A percentile compares a stretch with the other conserved stretches of the same genome.
phyloP scores from a whole-genome alignment of 2,888 invertebrate species.

The Perdita meconis region DNA sequence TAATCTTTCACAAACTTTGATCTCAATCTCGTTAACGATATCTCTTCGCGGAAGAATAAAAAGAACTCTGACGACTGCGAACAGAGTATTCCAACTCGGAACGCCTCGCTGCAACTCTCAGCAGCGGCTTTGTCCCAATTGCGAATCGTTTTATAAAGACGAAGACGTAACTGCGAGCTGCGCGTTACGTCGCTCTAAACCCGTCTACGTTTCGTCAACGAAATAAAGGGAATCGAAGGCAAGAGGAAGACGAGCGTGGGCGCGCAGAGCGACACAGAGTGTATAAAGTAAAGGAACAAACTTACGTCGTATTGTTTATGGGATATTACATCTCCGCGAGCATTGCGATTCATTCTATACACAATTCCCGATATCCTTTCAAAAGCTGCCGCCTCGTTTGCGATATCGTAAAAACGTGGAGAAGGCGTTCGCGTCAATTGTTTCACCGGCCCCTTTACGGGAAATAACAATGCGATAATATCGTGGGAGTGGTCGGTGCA shows the following conservation, averaged over 20 bases:
- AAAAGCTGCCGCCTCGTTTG: background rate
- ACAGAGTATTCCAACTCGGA: background rate
- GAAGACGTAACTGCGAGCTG: too few relatives aligned
- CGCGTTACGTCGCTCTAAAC: too few relatives aligned
- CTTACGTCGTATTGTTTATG: too few relatives aligned
- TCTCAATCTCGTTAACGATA: conserved; percentile 8
- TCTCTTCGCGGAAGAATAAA: background rate
- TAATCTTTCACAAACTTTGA: conserved; percentile 21
- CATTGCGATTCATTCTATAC: background rate
- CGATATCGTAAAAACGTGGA: background rate
- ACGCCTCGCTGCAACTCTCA: too few relatives aligned
- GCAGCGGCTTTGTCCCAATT: too few relatives aligned
- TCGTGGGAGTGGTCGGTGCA: conserved; percentile 38
- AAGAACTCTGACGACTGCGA: background rate
- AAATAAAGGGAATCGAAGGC: too few relatives aligned
- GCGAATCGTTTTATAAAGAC: too few relatives aligned
- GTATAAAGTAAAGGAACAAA: background rate
- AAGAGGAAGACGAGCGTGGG: too few relatives aligned
- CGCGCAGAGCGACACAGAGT: too few relatives aligned
- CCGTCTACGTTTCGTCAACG: too few relatives aligned
- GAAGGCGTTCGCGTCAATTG: conserved; percentile 17
- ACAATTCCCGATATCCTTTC: conserved; percentile 1
- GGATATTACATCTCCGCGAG: background rate
- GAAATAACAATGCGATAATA: conserved; percentile 43
- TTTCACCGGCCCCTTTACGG: conserved; percentile 9